Conservation (phyloP, 2,113 vertebrate species). For the Pungitius pungitius region DNA sequence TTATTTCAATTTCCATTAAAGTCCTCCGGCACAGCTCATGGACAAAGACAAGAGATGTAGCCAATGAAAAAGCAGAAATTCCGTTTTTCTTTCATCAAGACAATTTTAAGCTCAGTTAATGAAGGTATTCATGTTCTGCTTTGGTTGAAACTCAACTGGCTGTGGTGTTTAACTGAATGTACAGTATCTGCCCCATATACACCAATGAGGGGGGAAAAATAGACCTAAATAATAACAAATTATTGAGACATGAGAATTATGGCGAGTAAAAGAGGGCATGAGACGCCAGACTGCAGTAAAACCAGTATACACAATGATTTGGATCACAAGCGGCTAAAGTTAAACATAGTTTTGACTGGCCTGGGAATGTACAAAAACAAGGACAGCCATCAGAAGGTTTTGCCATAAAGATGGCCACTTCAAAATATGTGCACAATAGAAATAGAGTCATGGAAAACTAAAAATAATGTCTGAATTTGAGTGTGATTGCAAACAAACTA, state of each 20-base stretch:
- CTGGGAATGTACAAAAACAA: neutral
- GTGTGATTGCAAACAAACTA: neutral
- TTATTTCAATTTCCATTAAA: constrained; percentile 32
- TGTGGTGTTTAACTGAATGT: neutral
- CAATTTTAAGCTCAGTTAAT: neutral
- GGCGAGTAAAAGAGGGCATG: neutral
- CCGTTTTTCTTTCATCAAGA: neutral
- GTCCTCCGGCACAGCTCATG: constrained; percentile 4
- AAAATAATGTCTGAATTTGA: neutral
- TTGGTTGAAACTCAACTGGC: neutral
- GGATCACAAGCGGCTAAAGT: neutral
- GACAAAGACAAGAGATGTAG: neutral
- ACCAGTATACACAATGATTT: neutral
- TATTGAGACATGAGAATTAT: neutral
- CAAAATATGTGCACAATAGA: neutral
- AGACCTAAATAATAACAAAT: neutral
- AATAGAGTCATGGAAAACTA: neutral
- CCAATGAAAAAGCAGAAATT: constrained; percentile 8
- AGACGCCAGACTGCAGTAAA: neutral
- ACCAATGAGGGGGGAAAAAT: neutral
- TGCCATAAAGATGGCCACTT: neutral
- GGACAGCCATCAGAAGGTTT: neutral
- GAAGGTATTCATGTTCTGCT: neutral
- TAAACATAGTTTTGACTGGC: neutral
- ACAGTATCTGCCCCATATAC: neutral